Conservation (phyloP, 2,113 vertebrate genomes). For the Tilapia sparmanii region DNA sequence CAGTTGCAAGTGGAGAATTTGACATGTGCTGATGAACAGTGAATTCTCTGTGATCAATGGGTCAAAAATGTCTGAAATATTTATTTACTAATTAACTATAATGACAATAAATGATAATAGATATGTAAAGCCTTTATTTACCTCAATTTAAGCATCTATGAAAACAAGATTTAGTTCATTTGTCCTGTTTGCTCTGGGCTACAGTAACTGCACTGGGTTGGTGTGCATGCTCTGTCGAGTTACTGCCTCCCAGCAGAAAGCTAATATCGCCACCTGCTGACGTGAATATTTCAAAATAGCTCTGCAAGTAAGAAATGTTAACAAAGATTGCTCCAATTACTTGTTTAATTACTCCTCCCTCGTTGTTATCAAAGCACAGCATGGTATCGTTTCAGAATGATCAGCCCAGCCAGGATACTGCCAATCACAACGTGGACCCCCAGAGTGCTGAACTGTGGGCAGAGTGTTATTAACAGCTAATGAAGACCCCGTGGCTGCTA, state of each 20-base stretch:
- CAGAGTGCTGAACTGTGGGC: neutral
- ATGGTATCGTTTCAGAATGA: constrained; percentile 5
- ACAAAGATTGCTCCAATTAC: neutral
- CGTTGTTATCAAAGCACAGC: constrained; percentile 17
- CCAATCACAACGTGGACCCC: constrained; percentile 33
- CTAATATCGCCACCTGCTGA: constrained; percentile 41
- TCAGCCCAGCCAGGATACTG: constrained; percentile 14
- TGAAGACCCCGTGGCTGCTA: neutral
- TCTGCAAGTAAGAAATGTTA: neutral
- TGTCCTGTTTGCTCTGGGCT: neutral
- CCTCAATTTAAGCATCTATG: neutral
- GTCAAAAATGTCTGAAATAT: neutral
- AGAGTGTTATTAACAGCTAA: neutral
- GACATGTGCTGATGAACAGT: neutral
- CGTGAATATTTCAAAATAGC: neutral
- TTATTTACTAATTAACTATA: neutral
- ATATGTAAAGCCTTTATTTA: neutral
- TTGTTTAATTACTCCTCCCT: constrained; percentile 18
- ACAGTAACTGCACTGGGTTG: neutral
- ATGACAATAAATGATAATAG: neutral
- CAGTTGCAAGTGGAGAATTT: neutral
- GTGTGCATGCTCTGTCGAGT: neutral
- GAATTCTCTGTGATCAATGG: neutral
- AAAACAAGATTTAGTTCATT: neutral
- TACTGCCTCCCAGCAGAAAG: neutral